Evolutionary conservation across 2,797 vertebrate genomes (phyloP), one percentile per base, ranked within the genome.

Genomic region (Sebastes alutus): DNA sequence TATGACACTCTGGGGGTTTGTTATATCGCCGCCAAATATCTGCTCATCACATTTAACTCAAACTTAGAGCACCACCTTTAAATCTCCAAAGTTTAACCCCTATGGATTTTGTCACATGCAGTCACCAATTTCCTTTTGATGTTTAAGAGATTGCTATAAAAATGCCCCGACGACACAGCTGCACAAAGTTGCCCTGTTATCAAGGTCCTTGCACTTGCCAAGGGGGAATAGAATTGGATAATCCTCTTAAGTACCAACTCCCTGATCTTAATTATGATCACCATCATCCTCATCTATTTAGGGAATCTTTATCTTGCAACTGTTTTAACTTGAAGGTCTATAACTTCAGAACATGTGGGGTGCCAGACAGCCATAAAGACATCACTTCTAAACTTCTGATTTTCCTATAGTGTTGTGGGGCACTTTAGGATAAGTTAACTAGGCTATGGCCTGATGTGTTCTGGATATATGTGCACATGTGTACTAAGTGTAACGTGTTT

Each of bases 251-350:
- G 76, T 32, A 77, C 49, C 69, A 73, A 81, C 83, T 81, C 67
- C 65, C 80, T 85, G 77, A 92, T 93, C 81, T 83, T 90, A 91
- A 92, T 91, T 87, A 91, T 84, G 82, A 93, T 90, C 84, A 83
- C 87, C 75, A 85, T 80, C 72, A 32, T 82, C 78, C 46, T 79
- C 77, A 89, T 88, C 85, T 89, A 63, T 88, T 76, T 71, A 87
- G 72, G 72, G 65, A 87, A 86, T 85, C 71, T 87, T 88, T 90
- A 84, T 87, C 85, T 56, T 69, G 55, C 49, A 83, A 84, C 29
- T 75, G 72, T 60, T 83, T 82, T 62, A 70, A 87, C 56, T 88
- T 82, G 35, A 86, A 92, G 74, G 80, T 86, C 77, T 71, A 38
- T 7, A 79, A 88, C 83, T 86, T 84, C 73, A 80, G 75, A 87